A percentile compares a stretch with the other conserved stretches of the same genome.
Conservation (phyloP, 2,888 invertebrate species). For the Cantharis rufa region DNA sequence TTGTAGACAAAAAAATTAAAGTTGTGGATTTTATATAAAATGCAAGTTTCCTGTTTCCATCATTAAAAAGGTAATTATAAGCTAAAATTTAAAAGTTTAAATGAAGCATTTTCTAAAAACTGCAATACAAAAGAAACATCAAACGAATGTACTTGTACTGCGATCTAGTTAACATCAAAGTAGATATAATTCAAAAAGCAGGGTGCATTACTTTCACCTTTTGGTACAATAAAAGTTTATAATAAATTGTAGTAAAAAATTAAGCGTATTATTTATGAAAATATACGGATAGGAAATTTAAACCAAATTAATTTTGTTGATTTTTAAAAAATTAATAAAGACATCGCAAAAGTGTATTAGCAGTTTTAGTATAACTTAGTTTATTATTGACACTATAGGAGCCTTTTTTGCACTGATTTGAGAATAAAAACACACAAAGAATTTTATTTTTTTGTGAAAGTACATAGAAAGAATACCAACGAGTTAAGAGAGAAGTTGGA, state of each 20-base stretch:
- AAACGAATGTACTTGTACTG: neutral
- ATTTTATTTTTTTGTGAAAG: conserved; percentile 33
- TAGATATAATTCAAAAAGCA: neutral
- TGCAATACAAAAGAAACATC: neutral
- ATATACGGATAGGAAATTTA: neutral
- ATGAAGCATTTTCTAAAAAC: neutral
- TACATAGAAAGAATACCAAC: conserved; percentile 30
- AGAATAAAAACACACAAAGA: conserved; percentile 30
- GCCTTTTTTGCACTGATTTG: conserved; percentile 25
- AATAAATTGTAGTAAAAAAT: neutral
- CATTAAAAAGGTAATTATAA: neutral
- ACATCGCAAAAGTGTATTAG: neutral
- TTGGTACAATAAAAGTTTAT: neutral
- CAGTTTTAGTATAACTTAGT: neutral
- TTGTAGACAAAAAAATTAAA: neutral
- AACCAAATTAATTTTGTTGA: neutral
- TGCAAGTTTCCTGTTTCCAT: neutral
- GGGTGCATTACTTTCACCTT: neutral
- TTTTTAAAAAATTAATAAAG: neutral
- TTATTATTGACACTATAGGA: neutral
- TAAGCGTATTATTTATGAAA: neutral
- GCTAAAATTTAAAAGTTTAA: neutral
- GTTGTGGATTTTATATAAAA: neutral
- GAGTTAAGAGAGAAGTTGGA: conserved; percentile 17
- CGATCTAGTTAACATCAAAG: neutral